Evolutionary conservation across 2,888 invertebrate species (phyloP).

Genomic region (Balanococcus diminutus): DNA sequence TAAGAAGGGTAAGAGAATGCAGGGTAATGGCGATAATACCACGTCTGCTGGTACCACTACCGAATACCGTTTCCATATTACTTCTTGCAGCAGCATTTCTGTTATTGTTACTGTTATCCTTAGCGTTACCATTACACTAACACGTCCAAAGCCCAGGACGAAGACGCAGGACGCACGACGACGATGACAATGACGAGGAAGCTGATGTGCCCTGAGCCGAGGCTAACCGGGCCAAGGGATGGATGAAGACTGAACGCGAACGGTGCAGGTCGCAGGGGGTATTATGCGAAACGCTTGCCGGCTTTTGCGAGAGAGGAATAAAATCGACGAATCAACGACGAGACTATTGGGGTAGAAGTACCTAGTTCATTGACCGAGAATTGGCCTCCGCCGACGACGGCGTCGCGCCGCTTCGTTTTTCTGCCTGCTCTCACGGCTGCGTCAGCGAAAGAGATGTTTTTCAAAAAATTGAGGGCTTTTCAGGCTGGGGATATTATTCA

Average conservation of each 20-base stretch:
- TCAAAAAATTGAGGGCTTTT: no score
- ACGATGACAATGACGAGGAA: background rate
- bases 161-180: no score
- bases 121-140: no score
- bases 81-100: background rate
- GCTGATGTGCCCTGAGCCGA: background rate
- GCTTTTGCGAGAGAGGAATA: background rate
- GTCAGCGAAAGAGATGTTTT: background rate
- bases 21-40: background rate
- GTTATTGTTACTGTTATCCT: background rate
- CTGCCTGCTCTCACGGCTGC: background rate
- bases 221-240: background rate
- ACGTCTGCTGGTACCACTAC: background rate
- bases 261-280: background rate
- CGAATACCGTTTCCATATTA: background rate
- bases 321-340: slow-evolving; percentile 40
- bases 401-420: no score
- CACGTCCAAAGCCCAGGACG: no score
- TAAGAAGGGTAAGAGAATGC: background rate
- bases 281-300: background rate
- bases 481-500: no score
- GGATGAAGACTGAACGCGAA: background rate
- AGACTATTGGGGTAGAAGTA: slow-evolving; percentile 44
- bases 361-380: slow-evolving; percentile 49
- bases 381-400: background rate